Conservation (phyloP, 2,113 vertebrate genomes). For the Murina feae region DNA sequence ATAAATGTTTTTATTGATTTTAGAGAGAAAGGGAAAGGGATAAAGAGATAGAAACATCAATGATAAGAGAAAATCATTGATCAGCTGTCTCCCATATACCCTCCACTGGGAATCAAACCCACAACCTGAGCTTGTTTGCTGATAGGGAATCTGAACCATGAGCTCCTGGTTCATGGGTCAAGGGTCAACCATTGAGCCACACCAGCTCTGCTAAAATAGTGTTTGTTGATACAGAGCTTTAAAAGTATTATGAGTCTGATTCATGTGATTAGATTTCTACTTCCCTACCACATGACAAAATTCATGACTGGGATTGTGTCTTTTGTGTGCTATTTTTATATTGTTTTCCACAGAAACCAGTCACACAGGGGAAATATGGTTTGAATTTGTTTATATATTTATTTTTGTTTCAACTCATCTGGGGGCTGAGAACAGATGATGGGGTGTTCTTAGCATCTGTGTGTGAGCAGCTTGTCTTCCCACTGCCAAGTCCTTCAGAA, state of each 20-base stretch:
- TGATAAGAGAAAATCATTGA: no score
- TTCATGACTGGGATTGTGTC: not conserved
- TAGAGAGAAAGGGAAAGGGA: no score
- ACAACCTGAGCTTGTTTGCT: no score
- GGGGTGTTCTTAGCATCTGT: not conserved
- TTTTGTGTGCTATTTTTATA: not conserved
- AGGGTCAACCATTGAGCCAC: no score
- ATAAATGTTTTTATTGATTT: no score
- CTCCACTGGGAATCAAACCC: no score
- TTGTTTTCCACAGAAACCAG: not conserved
- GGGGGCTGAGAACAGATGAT: fast-evolving
- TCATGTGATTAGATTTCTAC: not conserved
- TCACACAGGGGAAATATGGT: not conserved
- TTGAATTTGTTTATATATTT: not conserved
- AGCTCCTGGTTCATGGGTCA: no score
- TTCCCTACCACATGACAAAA: not conserved
- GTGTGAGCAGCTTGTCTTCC: not conserved
- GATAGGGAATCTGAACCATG: no score
- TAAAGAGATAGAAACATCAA: no score
- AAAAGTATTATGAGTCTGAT: not conserved
- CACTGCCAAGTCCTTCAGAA: not conserved
- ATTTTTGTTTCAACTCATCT: not conserved
- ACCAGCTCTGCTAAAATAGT: no score
- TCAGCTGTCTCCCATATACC: no score
- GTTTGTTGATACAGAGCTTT: not conserved